Evolutionary conservation across 2,797 vertebrate species (phyloP).

Genomic region (Clarias laeviceps): DNA sequence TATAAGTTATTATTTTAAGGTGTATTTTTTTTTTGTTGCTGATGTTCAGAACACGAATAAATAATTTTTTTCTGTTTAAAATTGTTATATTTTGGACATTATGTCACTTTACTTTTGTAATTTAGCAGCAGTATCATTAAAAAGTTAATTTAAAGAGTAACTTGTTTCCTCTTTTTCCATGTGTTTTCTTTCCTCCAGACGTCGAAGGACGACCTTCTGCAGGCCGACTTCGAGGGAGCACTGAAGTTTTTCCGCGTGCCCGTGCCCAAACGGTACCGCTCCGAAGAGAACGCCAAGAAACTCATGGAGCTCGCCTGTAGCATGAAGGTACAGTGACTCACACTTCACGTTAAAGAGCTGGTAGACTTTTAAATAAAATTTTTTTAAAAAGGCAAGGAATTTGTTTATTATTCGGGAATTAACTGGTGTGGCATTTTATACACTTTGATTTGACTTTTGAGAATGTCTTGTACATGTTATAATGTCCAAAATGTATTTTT

Average conservation of each 20-base stretch:
- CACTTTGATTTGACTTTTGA: neutral
- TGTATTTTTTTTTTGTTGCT: too few species aligned
- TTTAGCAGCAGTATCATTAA: neutral
- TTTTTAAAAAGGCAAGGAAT: neutral
- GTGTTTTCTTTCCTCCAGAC: constrained; percentile 80
- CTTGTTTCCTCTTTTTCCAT: too few species aligned
- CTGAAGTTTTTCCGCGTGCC: constrained; percentile 98
- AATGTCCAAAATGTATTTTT: neutral
- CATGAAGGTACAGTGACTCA: constrained; percentile 93
- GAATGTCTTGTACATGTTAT: neutral
- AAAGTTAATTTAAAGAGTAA: neutral
- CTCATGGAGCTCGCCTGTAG: constrained; percentile 98
- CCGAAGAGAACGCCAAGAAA: constrained; percentile 97
- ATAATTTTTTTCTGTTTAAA: neutral
- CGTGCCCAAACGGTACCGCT: constrained; percentile 97
- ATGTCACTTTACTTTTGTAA: neutral
- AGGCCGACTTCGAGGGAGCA: constrained; percentile 96
- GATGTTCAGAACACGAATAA: too few species aligned
- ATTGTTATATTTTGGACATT: neutral
- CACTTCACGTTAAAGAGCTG: too few species aligned
- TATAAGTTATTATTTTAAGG: too few species aligned
- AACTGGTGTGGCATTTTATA: neutral
- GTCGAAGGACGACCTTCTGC: constrained; percentile 93
- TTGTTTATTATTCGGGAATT: neutral
- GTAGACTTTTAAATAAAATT: neutral